Evolutionary conservation across 2,888 invertebrate species (phyloP), one percentile per base, ranked within the genome.

Genomic region (Drosophila testacea): DNA sequence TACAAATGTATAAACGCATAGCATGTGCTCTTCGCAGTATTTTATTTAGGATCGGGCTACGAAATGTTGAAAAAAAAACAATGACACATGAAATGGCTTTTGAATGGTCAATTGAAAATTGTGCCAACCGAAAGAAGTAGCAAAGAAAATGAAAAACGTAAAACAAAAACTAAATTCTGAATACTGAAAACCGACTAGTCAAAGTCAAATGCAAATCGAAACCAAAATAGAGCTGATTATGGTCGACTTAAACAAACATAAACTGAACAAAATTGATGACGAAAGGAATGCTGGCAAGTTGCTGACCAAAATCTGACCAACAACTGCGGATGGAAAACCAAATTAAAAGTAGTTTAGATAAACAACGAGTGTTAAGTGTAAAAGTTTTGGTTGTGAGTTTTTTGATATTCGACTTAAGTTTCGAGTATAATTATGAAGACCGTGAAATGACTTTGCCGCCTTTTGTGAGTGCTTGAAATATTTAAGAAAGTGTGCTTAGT

Each of bases 21-120:
- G 74, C 69, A 74, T 82, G 81, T 84, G 84, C 83, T 84, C 74
- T 86, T 84, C 81, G 78, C 79, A 71, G 73, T 80, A 79, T 83
- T 88, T 87, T 89, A 88, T 88, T 86, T 77, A 73, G 92, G 92
- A 91, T 84, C 78, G 81, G 91, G 91, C 92, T 88, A 76, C 69
- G 77, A 87, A 82, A 83, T 84, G 90, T 90, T 90, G 88, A 61
- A 72, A 83, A 79, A 83, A 79, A 81, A 83, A 82, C 87, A 90
- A 88, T 91, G 91, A 87, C 83, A 89, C 90, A 90, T 91, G 91
- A 91, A 91, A 91, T 91, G 91, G 91, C 88, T 91, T 91, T 91
- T 91, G 79, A 90, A 92, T 92, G 91, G 85, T 74, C 74, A 73
- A 77, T 78, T 74, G 69, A 83, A 75, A 87, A 60, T 82, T 69